phyloP scores from a whole-genome alignment of 2,113 vertebrate species.

The Epinephelus lanceolatus region DNA sequence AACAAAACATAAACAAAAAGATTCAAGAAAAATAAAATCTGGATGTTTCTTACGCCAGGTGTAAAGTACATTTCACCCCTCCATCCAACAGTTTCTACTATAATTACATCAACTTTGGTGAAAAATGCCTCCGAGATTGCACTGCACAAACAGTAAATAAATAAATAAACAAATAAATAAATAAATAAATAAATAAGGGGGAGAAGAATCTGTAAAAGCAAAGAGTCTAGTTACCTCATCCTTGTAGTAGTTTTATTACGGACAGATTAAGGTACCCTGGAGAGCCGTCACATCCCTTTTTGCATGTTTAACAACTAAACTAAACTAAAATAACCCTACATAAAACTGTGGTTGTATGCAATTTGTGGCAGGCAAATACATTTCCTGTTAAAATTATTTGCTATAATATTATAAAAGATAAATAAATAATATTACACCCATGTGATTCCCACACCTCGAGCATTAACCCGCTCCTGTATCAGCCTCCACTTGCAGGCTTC shows the following conservation, averaged over 20 bases:
- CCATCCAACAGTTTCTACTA: slow-evolving; percentile 1
- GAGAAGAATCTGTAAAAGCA: neutral
- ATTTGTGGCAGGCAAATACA: neutral
- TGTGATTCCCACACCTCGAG: too few species aligned
- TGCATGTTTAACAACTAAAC: too few species aligned
- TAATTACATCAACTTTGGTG: too few species aligned
- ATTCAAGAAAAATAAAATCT: too few species aligned
- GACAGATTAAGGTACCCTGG: too few species aligned
- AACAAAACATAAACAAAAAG: too few species aligned
- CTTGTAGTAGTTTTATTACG: too few species aligned
- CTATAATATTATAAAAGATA: neutral
- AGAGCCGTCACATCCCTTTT: too few species aligned
- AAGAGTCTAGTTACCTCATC: too few species aligned
- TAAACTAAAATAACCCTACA: too few species aligned
- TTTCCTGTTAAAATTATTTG: neutral
- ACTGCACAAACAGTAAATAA: neutral
- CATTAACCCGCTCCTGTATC: neutral
- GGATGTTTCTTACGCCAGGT: neutral
- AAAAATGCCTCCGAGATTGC: neutral
- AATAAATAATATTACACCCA: too few species aligned
- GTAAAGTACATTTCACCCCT: neutral
- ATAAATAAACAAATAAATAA: neutral
- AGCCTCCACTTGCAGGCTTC: neutral
- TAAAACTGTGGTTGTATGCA: too few species aligned
- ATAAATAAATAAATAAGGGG: neutral